Evolutionary conservation across 2,113 vertebrate genomes (phyloP).

Genomic region (Leptocoma aspasia): DNA sequence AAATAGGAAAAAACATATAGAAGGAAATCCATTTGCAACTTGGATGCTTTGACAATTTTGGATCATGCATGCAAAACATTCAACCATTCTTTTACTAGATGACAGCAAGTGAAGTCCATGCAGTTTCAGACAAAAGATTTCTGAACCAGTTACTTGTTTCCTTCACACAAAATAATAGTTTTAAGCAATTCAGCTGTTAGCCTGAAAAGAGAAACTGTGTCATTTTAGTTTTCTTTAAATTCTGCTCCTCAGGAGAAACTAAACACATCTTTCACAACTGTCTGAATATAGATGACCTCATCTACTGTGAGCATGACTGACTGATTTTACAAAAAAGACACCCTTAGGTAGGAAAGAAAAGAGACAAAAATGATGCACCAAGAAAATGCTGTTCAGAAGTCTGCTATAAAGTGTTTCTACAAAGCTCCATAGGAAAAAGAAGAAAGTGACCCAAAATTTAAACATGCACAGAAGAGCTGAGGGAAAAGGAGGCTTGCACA

Average conservation of each 20-base stretch:
- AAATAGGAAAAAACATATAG: slow-evolving; percentile 48
- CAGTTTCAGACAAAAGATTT: slow-evolving; percentile 69
- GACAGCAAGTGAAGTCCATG: slow-evolving; percentile 66
- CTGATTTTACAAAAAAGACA: slow-evolving; percentile 54
- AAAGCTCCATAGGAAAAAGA: slow-evolving; percentile 57
- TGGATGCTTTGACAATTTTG: slow-evolving; percentile 82
- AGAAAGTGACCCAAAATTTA: slow-evolving; percentile 65
- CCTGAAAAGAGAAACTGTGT: slow-evolving; percentile 47
- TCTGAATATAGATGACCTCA: slow-evolving; percentile 47
- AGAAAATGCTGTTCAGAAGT: slow-evolving; percentile 39
- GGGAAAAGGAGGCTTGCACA: slow-evolving; percentile 11
- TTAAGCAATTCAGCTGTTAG: slow-evolving; percentile 38
- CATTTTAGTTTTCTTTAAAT: slow-evolving; percentile 44
- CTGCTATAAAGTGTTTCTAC: slow-evolving; percentile 51
- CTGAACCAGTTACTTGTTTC: slow-evolving; percentile 48
- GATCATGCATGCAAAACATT: slow-evolving; percentile 79
- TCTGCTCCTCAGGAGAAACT: slow-evolving; percentile 44
- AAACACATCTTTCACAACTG: slow-evolving; percentile 36
- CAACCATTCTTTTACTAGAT: slow-evolving; percentile 67
- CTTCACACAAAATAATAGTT: slow-evolving; percentile 54
- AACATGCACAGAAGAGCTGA: slow-evolving; percentile 72
- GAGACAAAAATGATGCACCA: slow-evolving; percentile 4
- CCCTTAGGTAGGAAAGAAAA: slow-evolving; percentile 54
- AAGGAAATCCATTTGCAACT: slow-evolving; percentile 67
- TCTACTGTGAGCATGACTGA: slow-evolving; percentile 50